Conservation (phyloP, 2,888 invertebrate genomes). For the Leptodirus hochenwartii region DNA sequence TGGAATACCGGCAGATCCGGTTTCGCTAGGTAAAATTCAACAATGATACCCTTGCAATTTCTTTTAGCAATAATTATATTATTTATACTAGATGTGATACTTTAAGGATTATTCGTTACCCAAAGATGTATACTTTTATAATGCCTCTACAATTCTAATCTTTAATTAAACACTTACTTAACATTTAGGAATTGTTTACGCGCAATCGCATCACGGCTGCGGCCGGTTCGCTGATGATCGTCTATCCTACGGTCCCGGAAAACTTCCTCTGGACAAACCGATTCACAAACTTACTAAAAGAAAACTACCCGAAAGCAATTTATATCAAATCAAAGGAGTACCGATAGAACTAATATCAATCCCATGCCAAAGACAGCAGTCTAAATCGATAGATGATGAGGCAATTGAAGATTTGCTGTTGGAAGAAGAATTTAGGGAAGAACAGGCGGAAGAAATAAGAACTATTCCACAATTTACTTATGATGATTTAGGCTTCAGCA, state of each 20-base stretch:
- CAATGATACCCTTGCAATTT: no score
- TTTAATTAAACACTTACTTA: no score
- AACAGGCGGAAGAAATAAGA: conserved; percentile 4
- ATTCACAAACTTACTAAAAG: conserved; percentile 3
- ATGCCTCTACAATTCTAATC: no score
- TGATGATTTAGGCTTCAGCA: conserved; percentile 10
- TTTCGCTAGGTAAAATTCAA: no score
- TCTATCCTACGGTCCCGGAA: conserved; percentile 32
- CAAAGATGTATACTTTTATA: no score
- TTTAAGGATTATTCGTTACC: no score
- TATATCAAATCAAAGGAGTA: conserved; percentile 9
- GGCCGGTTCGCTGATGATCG: conserved; percentile 30
- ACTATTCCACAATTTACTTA: conserved; percentile 10
- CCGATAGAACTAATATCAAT: conserved; percentile 11
- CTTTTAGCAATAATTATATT: no score
- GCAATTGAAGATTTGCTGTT: conserved; percentile 10
- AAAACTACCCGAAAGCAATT: conserved; percentile 9
- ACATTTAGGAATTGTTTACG: conserved; percentile 11
- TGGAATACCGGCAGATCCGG: conserved; percentile 11
- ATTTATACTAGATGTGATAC: no score
- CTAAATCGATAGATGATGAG: conserved; percentile 9
- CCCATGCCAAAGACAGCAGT: conserved; percentile 6
- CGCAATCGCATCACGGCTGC: conserved; percentile 21
- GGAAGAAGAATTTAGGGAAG: conserved; percentile 4
- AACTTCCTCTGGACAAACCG: conserved; percentile 25